Percentiles rank a stretch among this genome's conserved stretches.
Evolutionary conservation across 2,113 vertebrate genomes (phyloP).

Genomic region (Oryzias celebensis): DNA sequence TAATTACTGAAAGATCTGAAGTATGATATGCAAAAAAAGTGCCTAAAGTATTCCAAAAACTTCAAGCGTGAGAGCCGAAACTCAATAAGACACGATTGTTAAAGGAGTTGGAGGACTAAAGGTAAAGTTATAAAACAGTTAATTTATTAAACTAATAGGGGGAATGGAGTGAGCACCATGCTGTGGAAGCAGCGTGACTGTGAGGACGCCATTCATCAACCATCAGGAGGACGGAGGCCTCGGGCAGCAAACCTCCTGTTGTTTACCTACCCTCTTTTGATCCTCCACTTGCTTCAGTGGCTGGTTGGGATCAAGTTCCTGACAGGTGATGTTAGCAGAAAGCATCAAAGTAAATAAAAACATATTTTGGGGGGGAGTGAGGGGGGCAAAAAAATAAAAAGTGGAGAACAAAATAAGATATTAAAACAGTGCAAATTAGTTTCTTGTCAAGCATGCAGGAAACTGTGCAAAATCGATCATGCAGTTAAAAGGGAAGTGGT

Average conservation of each 20-base stretch:
- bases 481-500: constrained; percentile 65
- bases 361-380: constrained; percentile 2
- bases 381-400: constrained; percentile 28
- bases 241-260: constrained; percentile 33
- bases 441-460: constrained; percentile 66
- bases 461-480: constrained; percentile 61
- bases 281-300: constrained; percentile 97
- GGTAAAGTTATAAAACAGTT: constrained; percentile 4
- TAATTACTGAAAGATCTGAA: too few relatives aligned
- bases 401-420: constrained; percentile 53
- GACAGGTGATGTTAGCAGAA: constrained; percentile 79
- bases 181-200: constrained; percentile 34
- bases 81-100: too few relatives aligned
- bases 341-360: constrained; percentile 50
- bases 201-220: constrained; percentile 15
- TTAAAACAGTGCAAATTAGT: constrained; percentile 78
- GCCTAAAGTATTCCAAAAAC: too few relatives aligned
- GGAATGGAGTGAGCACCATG: constrained; percentile 37
- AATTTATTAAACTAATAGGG: not conserved
- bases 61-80: too few relatives aligned
- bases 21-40: too few relatives aligned
- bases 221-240: constrained; percentile 15
- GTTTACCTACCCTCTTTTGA: constrained; percentile 94
- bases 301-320: constrained; percentile 94
- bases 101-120: not conserved